Evolutionary conservation across 2,888 invertebrate species (phyloP), one percentile per base, ranked within the genome.

Genomic region (Hyalella azteca): DNA sequence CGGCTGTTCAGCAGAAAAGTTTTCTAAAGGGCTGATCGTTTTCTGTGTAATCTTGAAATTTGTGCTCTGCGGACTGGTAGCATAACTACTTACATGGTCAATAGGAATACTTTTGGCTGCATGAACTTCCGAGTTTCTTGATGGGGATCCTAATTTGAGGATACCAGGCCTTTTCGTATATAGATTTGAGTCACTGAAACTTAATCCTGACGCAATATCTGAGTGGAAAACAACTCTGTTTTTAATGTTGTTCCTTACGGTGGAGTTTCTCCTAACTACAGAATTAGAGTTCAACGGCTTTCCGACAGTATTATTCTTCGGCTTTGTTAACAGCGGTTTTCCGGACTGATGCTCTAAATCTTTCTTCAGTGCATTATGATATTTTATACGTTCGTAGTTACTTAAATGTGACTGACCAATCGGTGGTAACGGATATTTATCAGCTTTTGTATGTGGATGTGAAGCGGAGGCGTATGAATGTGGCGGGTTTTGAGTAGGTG

Each of bases 381-480:
- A 26, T 39, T 41, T 2, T 39, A 75, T 1, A 5, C 75, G 40
- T 7, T 75, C 45, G 11, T 45, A 45, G 11, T 41, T 75, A 3
- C 41, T 39, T 0, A n/a, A 5, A 22, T 75, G 75, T 5, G 41
- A 45, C 13, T 75, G 26, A 3, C 75, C 75, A 45, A 75, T 75
- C 2, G 75, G 75, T 39, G 75, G 75, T 2, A 75, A n/a, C 1
- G 75, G 75, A 36, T 75, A 75, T 32, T 36, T 41, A 15, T 45
- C 75, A 5, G 22, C 26, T 54, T 5, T 22, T 26, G 54, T 9
- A 9, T 54, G 22, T 3, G 1, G 1, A 11, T 26, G 5, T 4
- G 54, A 54, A n/a, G n/a, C n/a, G n/a, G n/a, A n/a, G n/a, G n/a
- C n/a, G n/a, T n/a, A n/a, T n/a, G n/a, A n/a, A n/a, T n/a, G n/a